Evolutionary conservation across 2,888 invertebrate species (phyloP), one percentile per base, ranked within the genome.

Genomic region (Drosophila multiciliata): DNA sequence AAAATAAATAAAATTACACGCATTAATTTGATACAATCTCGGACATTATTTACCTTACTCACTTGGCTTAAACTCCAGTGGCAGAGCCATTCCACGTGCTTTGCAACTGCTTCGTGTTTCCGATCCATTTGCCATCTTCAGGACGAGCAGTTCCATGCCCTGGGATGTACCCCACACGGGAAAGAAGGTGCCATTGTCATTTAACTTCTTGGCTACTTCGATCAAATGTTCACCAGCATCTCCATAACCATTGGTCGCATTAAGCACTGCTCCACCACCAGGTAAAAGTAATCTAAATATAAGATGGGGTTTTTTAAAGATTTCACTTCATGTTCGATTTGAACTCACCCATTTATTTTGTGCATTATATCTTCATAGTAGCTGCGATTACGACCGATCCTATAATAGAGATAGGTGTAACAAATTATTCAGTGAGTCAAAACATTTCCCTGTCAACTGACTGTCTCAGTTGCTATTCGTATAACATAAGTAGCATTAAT

Each of bases 131-230:
- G 95, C 93, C 32, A 94, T 95, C 2, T 96, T 92, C 72, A 95
- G 95, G 11, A 96, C 94, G 52, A 98, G 91, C 33, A 97, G 93
- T 91, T 99, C 97, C 93, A 98, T 97, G 29, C 98, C 98, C 38
- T 98, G 94, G 87, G 98, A 98, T 1, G 96, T 98, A 0, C 97
- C 98, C 94, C 97, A 97, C 52, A 99, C 92, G 0, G 98, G 98
- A 91, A 98, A 97, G 89, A 96, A 96, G 3, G 55, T 83, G 1
- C 96, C 97, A 1, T 94, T 92, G 2, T 95, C 93, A 89, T 98
- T 97, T 66, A 96, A 92, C 89, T 95, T 91, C 67, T 94, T 92
- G 0, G 97, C 97, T 55, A 96, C 94, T 60, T 96, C 94, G 82
- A 95, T 95, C 68, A 97, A 95, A 59, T 94, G 93, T 78, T 95